phyloP scores from a whole-genome alignment of 2,888 invertebrate genomes.

The Merodon equestris region DNA sequence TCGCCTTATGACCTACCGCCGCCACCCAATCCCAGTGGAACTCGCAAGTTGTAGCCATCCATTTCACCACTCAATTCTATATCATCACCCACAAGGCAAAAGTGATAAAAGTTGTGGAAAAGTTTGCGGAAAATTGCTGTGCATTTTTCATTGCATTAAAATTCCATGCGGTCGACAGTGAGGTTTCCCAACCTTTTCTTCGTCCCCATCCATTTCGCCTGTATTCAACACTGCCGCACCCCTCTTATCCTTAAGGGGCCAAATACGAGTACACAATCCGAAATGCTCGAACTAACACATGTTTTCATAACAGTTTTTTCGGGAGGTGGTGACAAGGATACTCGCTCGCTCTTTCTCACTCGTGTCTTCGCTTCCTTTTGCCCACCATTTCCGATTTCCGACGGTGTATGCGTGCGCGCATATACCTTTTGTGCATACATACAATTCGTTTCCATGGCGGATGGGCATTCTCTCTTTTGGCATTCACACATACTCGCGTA shows the following conservation, averaged over 20 bases:
- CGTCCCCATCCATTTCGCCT: not conserved
- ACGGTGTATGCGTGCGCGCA: too few relatives aligned
- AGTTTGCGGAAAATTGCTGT: slow-evolving; percentile 67
- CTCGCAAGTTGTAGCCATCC: too few relatives aligned
- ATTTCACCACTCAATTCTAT: slow-evolving; percentile 47
- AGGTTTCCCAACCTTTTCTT: slow-evolving; percentile 28
- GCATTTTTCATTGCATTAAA: slow-evolving; percentile 68
- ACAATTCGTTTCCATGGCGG: too few relatives aligned
- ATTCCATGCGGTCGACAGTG: slow-evolving; percentile 60
- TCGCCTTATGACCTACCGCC: slow-evolving; percentile 6
- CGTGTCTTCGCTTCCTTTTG: too few relatives aligned
- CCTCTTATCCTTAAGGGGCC: too few relatives aligned
- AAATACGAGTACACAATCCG: slow-evolving; percentile 26
- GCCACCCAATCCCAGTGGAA: not conserved
- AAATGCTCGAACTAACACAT: slow-evolving; percentile 58
- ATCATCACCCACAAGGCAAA: slow-evolving; percentile 57
- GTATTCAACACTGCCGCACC: too few relatives aligned
- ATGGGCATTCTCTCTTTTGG: slow-evolving; percentile 16
- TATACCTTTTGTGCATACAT: too few relatives aligned
- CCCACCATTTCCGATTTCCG: too few relatives aligned
- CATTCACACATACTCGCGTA: slow-evolving; percentile 30
- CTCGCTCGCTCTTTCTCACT: not conserved
- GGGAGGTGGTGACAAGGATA: not conserved
- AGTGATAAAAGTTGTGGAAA: slow-evolving; percentile 68
- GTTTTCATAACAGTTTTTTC: slow-evolving; percentile 53